Evolutionary conservation across 1,140 invertebrate genomes (phyloP).

Genomic region (Hypsibius dujardini): DNA sequence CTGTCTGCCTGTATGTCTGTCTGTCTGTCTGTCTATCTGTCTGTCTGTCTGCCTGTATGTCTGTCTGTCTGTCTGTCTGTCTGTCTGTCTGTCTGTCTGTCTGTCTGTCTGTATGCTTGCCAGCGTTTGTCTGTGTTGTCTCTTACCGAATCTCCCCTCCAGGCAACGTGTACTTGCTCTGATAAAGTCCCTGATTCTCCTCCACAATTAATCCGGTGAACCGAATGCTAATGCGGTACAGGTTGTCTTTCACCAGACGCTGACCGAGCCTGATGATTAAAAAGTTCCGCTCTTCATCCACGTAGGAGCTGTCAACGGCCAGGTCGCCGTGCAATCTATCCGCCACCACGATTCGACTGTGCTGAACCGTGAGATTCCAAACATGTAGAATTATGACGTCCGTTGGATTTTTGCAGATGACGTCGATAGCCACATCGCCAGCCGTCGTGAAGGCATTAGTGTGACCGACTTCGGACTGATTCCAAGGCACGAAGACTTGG

Average conservation of each 20-base stretch:
- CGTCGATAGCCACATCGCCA: not conserved
- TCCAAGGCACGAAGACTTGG: conserved; percentile 26
- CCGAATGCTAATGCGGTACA: not conserved
- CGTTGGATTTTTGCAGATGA: not conserved
- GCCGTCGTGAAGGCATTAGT: not conserved
- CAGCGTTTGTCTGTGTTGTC: not conserved
- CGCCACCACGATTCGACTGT: not conserved
- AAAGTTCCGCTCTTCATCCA: not conserved
- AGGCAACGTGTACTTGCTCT: not conserved
- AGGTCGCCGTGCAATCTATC: not conserved
- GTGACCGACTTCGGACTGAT: not conserved
- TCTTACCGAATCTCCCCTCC: not conserved
- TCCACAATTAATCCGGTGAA: not conserved
- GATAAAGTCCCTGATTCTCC: conserved; percentile 16
- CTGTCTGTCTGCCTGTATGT: not conserved
- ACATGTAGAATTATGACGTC: not conserved
- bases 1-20: too few species aligned
- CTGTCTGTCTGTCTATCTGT: too few species aligned
- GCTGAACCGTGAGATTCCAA: not conserved
- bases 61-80: not conserved
- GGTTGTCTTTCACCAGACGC: not conserved
- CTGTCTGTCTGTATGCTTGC: not conserved
- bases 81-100: not conserved
- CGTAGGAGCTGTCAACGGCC: not conserved
- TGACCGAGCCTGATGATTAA: not conserved